Evolutionary conservation across 2,888 invertebrate genomes (phyloP).

Genomic region (Nephrotoma flavescens): DNA sequence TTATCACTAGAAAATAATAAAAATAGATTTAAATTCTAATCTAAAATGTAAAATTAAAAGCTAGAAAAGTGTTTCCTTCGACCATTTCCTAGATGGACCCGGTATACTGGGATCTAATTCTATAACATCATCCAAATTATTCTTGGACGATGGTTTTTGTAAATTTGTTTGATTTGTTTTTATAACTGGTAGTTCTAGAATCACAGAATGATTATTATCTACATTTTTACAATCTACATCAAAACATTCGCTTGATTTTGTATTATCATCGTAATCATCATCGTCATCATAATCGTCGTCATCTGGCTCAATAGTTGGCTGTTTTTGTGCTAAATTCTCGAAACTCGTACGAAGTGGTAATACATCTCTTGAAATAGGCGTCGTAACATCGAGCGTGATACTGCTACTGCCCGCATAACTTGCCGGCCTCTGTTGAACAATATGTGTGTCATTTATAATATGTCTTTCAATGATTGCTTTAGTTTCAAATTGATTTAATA

Average conservation of each 20-base stretch:
- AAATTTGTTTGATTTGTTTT: slow-evolving; percentile 13
- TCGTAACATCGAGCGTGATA: background rate
- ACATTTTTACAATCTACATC: background rate
- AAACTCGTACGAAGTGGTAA: background rate
- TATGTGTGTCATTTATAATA: background rate
- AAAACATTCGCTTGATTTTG: slow-evolving; percentile 4
- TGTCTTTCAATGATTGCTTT: slow-evolving; percentile 11
- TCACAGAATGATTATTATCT: slow-evolving; percentile 24
- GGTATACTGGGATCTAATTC: slow-evolving; percentile 28
- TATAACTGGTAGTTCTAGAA: slow-evolving; percentile 31
- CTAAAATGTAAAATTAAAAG: slow-evolving; percentile 13
- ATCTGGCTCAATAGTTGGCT: background rate
- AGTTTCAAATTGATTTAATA: slow-evolving; percentile 7
- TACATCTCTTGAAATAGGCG: background rate
- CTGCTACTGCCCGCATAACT: slow-evolving; percentile 7
- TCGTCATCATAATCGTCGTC: background rate
- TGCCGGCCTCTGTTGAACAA: background rate
- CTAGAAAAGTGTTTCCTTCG: slow-evolving; percentile 70
- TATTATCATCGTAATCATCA: slow-evolving; percentile 2
- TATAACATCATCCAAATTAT: slow-evolving; percentile 12
- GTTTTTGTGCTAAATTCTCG: background rate
- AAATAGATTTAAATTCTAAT: background rate
- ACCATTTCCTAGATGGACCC: slow-evolving; percentile 38
- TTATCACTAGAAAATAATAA: background rate
- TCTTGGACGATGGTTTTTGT: background rate